A percentile compares a stretch with the other conserved stretches of the same genome.
Conservation (phyloP, 64 coral and sea anemone genomes). For the Pocillopora damicornis region DNA sequence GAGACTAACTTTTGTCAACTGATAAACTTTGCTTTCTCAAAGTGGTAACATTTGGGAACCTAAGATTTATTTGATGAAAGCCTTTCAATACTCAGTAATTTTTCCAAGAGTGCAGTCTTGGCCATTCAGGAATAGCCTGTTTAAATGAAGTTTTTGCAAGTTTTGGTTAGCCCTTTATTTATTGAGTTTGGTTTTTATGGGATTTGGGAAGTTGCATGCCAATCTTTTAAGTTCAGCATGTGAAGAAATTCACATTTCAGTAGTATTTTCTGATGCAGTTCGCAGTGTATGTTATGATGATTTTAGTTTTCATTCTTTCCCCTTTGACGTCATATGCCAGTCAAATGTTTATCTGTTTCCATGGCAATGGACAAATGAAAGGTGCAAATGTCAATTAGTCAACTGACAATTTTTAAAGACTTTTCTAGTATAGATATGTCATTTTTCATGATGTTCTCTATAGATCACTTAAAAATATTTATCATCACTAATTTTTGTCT, state of each 20-base stretch:
- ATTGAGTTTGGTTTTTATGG: neutral
- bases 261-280: neutral
- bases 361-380: neutral
- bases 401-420: neutral
- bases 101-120: no score
- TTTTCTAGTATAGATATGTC: neutral
- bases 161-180: neutral
- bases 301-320: neutral
- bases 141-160: no score
- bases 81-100: no score
- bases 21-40: no score
- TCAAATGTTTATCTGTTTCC: neutral
- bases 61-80: no score
- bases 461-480: neutral
- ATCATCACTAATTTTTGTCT: neutral
- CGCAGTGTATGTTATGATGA: no score
- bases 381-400: neutral
- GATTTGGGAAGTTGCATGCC: neutral
- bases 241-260: neutral
- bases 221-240: neutral
- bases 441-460: neutral
- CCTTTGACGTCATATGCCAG: no score
- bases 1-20: no score
- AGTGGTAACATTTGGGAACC: no score
- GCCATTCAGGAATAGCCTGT: no score